Percentiles rank a stretch among this genome's conserved stretches.
Evolutionary conservation across 2,113 vertebrate genomes (phyloP).

Genomic region (Gallinago media): DNA sequence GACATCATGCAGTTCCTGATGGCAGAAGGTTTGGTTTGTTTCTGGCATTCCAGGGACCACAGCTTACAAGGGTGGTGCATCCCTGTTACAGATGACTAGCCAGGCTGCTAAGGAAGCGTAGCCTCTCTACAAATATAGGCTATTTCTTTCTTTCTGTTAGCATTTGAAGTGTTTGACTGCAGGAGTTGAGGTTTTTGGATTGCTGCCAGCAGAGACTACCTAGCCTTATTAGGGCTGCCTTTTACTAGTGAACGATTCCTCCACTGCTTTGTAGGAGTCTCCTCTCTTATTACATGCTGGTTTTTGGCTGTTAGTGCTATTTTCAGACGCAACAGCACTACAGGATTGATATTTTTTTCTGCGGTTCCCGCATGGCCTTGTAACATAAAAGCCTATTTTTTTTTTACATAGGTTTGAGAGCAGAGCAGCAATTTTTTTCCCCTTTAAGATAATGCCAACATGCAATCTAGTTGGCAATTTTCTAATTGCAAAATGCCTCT

Average conservation of each 20-base stretch:
- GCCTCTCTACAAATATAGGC: not conserved
- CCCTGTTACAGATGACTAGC: not conserved
- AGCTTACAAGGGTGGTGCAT: not conserved
- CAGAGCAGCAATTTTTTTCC: slow-evolving; percentile 37
- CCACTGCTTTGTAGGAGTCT: not conserved
- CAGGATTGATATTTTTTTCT: not conserved
- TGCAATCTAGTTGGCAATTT: slow-evolving; percentile 60
- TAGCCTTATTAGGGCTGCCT: not conserved
- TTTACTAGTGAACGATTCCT: not conserved
- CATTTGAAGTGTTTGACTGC: not conserved
- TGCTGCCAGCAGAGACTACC: not conserved
- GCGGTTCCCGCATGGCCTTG: not conserved
- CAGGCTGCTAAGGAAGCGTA: not conserved
- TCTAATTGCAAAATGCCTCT: slow-evolving; percentile 77
- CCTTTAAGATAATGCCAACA: slow-evolving; percentile 58
- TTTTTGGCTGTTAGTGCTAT: not conserved
- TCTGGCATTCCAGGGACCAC: not conserved
- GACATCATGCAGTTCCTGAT: not conserved
- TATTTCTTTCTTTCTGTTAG: not conserved
- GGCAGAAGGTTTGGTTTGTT: not conserved
- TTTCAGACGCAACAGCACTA: not conserved
- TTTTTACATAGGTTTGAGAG: not conserved
- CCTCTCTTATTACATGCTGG: not conserved
- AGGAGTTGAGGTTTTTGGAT: not conserved
- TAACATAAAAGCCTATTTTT: not conserved